Evolutionary conservation across 2,888 invertebrate species (phyloP).

Genomic region (Cephalotes varians): DNA sequence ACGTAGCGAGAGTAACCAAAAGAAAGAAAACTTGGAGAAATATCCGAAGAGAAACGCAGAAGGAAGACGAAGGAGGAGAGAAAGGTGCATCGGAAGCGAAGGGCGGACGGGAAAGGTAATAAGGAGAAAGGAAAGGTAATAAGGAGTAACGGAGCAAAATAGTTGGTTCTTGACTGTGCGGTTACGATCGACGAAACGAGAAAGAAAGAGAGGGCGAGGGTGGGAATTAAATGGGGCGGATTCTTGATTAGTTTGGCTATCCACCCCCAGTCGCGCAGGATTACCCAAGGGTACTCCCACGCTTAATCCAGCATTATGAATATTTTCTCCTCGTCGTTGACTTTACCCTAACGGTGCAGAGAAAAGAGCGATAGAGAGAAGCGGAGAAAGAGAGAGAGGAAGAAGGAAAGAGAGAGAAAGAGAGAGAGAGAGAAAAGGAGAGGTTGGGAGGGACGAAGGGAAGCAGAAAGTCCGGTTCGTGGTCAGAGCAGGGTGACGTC

Average conservation of each 20-base stretch:
- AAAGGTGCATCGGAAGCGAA: not conserved
- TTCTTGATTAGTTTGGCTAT: slow-evolving; percentile 83
- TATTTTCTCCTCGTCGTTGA: slow-evolving; percentile 79
- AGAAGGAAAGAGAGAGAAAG: not conserved
- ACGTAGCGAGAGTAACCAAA: slow-evolving; percentile 2
- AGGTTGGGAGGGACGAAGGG: not conserved
- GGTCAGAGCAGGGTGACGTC: slow-evolving; percentile 39
- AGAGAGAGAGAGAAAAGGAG: not conserved
- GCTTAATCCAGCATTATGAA: slow-evolving; percentile 84
- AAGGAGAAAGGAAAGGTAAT: slow-evolving; percentile 59
- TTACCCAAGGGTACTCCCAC: slow-evolving; percentile 73
- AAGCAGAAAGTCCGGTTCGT: slow-evolving; percentile 49
- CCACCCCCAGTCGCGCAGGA: slow-evolving; percentile 66
- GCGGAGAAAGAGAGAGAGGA: not conserved
- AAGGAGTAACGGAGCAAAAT: slow-evolving; percentile 62
- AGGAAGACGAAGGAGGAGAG: not conserved
- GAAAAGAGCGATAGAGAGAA: slow-evolving; percentile 36
- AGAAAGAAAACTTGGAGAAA: slow-evolving; percentile 41
- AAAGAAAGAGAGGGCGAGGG: slow-evolving; percentile 67
- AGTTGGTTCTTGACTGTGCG: slow-evolving; percentile 49
- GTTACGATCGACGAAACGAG: slow-evolving; percentile 55
- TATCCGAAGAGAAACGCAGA: not conserved
- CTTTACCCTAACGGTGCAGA: slow-evolving; percentile 2
- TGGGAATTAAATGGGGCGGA: slow-evolving; percentile 82
- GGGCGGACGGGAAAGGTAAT: slow-evolving; percentile 21